These are phyloP conservation scores for Gavialis gangeticus DNA, from an alignment of 2,113 vertebrate species.

Conservation along the genomic window DNA sequence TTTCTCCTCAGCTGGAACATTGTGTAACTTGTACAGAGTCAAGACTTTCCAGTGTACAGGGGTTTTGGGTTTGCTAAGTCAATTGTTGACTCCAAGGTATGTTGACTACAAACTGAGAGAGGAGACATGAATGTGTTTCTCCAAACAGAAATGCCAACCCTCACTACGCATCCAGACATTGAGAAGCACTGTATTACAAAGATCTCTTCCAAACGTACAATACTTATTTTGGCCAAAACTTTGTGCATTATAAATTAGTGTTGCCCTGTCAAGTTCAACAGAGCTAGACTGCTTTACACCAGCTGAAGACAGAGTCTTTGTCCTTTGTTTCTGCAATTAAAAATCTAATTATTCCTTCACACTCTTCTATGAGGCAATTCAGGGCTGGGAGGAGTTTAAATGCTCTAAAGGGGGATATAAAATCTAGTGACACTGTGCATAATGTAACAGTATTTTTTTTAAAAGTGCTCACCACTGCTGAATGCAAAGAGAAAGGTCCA, in stretches of 20 bases:
- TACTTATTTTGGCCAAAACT: background rate
- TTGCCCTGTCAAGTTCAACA: background rate
- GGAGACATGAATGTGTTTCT: background rate
- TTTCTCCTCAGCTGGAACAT: background rate
- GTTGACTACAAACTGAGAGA: background rate
- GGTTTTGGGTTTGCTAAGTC: background rate
- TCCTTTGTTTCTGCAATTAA: background rate
- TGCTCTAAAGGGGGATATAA: background rate
- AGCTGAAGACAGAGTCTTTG: background rate
- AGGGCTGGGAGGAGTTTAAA: background rate
- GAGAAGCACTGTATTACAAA: background rate
- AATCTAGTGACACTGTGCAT: background rate
- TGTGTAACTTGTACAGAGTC: background rate
- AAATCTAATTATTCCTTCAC: background rate
- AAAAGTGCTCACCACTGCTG: background rate
- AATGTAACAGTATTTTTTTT: background rate
- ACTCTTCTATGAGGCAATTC: background rate
- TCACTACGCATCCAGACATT: background rate
- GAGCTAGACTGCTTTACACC: background rate
- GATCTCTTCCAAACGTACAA: background rate
- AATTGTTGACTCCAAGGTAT: constrained; percentile 34
- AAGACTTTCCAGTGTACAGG: background rate
- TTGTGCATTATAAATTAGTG: background rate
- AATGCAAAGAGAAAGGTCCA: background rate
- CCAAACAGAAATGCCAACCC: constrained; percentile 16